phyloP scores from a whole-genome alignment of 2,888 invertebrate species.

The Leucoptera coffeella region DNA sequence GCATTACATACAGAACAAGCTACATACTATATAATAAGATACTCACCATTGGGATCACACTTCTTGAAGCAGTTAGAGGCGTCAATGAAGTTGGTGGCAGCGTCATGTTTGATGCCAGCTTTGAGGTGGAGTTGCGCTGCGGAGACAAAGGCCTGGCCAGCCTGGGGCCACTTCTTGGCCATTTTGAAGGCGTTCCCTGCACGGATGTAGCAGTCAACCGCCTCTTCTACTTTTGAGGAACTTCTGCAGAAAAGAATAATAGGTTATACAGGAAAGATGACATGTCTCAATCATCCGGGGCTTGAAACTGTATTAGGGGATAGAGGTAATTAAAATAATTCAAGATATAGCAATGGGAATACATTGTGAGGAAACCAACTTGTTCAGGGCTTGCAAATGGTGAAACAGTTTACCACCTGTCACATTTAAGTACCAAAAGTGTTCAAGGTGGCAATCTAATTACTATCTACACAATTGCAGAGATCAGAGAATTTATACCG shows the following conservation, averaged over 20 bases:
- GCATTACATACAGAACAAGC: too few relatives aligned
- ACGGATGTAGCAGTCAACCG: constrained; percentile 91
- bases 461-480: too few relatives aligned
- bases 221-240: constrained; percentile 86
- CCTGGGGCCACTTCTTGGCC: constrained; percentile 97
- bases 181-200: constrained; percentile 98
- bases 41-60: constrained; percentile 65
- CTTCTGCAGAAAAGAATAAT: constrained; percentile 23
- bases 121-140: constrained; percentile 85
- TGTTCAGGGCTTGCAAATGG: too few relatives aligned
- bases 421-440: too few relatives aligned
- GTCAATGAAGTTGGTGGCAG: constrained; percentile 92
- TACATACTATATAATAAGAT: too few relatives aligned
- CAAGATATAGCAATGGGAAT: too few relatives aligned
- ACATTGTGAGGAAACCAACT: too few relatives aligned
- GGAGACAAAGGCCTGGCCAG: constrained; percentile 90
- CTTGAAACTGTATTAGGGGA: too few relatives aligned
- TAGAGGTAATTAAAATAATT: too few relatives aligned
- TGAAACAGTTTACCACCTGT: too few relatives aligned
- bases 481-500: too few relatives aligned
- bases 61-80: constrained; percentile 97
- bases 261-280: background rate
- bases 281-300: background rate
- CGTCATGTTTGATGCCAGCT: constrained; percentile 90
- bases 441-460: too few relatives aligned